Percentiles rank a stretch among this genome's conserved stretches.
Evolutionary conservation across 2,797 vertebrate species (phyloP).

Genomic region (Sebastes variabilis): DNA sequence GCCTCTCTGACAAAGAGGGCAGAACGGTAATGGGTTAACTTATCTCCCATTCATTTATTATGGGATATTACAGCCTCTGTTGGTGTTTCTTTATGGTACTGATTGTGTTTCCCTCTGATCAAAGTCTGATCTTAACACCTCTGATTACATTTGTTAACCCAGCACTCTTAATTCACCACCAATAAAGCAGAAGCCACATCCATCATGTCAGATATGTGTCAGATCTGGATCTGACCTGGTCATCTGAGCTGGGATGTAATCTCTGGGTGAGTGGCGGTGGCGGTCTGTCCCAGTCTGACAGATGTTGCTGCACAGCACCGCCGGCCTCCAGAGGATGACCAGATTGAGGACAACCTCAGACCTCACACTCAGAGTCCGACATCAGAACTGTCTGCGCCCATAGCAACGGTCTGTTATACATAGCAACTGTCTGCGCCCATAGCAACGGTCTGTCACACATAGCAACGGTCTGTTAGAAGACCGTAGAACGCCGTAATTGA

Average conservation of each 20-base stretch:
- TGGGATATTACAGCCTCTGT: neutral
- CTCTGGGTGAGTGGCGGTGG: neutral
- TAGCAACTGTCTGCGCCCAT: too few relatives aligned
- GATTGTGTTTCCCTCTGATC: neutral
- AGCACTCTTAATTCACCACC: neutral
- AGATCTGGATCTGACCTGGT: constrained; percentile 38
- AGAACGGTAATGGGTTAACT: neutral
- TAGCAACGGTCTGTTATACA: too few relatives aligned
- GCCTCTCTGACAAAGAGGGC: neutral
- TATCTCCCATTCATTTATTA: neutral
- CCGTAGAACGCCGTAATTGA: too few relatives aligned
- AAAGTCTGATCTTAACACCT: neutral
- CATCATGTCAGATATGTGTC: neutral
- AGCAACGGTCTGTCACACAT: too few relatives aligned
- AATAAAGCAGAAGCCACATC: neutral
- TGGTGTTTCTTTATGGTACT: neutral
- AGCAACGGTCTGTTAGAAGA: too few relatives aligned
- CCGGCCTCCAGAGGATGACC: neutral
- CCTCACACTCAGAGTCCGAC: neutral
- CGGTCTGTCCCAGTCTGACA: neutral
- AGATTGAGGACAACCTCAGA: constrained; percentile 22
- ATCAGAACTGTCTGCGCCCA: too few relatives aligned
- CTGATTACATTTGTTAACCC: neutral
- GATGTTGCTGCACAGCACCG: constrained; percentile 29
- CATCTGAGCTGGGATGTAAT: constrained; percentile 41